phyloP scores from a whole-genome alignment of 2,113 vertebrate genomes.

The Eurypyga helias region DNA sequence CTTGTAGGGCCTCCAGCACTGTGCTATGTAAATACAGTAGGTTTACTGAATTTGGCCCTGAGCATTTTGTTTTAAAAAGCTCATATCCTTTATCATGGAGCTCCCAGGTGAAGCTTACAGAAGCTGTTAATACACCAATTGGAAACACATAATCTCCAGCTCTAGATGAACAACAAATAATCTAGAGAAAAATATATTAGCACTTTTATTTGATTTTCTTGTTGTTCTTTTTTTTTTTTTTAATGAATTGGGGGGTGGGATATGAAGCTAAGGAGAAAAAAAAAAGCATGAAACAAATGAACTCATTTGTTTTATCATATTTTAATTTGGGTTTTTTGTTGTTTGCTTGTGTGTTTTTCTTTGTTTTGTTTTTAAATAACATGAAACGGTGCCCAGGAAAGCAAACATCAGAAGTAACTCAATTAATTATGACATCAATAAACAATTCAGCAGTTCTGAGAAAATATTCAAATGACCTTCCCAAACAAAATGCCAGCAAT shows the following conservation, averaged over 20 bases:
- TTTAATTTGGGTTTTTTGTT: neutral
- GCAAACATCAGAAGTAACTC: conserved; percentile 15
- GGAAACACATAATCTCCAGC: neutral
- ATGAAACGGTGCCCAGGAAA: neutral
- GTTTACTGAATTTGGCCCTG: neutral
- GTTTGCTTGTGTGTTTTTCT: neutral
- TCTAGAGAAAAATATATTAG: neutral
- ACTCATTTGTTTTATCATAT: neutral
- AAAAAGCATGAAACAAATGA: neutral
- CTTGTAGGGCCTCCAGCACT: neutral
- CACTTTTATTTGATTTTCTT: neutral
- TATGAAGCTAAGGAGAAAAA: neutral
- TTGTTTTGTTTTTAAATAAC: neutral
- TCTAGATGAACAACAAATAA: neutral
- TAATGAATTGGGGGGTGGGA: neutral
- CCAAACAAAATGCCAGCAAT: neutral
- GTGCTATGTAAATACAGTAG: neutral
- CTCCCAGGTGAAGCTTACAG: neutral
- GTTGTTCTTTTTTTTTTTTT: no score
- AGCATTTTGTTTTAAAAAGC: neutral
- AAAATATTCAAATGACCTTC: conserved; percentile 40
- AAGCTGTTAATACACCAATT: neutral
- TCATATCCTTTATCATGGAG: neutral
- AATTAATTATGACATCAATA: conserved; percentile 41
- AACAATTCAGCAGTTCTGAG: conserved; percentile 13